These are phyloP conservation scores for Dicycla oo DNA, from an alignment of 2,888 invertebrate genomes.

Conservation along the genomic window DNA sequence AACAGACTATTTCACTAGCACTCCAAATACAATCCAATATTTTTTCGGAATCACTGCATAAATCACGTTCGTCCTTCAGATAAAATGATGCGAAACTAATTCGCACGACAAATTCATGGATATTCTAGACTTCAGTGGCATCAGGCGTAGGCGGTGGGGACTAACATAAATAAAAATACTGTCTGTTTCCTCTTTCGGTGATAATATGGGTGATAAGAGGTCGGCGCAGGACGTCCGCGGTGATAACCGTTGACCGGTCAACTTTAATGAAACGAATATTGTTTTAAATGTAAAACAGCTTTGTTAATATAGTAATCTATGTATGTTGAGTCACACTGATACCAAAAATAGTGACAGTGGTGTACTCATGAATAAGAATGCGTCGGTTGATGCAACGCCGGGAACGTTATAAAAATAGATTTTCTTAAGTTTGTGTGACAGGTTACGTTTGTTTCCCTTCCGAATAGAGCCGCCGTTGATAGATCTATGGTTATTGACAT, in stretches of 20 bases:
- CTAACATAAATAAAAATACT: constrained; percentile 85
- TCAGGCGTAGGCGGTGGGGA: constrained; percentile 76
- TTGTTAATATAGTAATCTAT: constrained; percentile 49
- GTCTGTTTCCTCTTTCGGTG: constrained; percentile 85
- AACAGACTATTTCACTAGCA: constrained; percentile 20
- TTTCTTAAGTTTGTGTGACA: constrained; percentile 39
- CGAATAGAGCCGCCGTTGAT: constrained; percentile 21
- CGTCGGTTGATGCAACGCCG: constrained; percentile 33
- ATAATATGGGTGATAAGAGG: constrained; percentile 78
- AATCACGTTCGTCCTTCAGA: constrained; percentile 72
- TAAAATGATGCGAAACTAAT: constrained; percentile 72
- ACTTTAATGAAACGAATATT: constrained; percentile 73
- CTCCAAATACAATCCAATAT: constrained; percentile 23
- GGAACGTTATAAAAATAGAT: constrained; percentile 40
- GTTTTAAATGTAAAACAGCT: constrained; percentile 62
- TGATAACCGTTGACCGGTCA: constrained; percentile 84
- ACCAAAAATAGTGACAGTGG: constrained; percentile 56
- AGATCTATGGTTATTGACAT: constrained; percentile 44
- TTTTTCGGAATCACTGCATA: constrained; percentile 55
- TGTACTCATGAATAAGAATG: constrained; percentile 36
- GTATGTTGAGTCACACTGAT: constrained; percentile 55
- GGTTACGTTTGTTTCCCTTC: constrained; percentile 15
- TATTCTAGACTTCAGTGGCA: constrained; percentile 76
- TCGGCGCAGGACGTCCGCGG: constrained; percentile 84
- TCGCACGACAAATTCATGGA: constrained; percentile 73